Base-by-base conservation (phyloP, 2,113 vertebrate genomes). In the Coturnix japonica region DNA sequence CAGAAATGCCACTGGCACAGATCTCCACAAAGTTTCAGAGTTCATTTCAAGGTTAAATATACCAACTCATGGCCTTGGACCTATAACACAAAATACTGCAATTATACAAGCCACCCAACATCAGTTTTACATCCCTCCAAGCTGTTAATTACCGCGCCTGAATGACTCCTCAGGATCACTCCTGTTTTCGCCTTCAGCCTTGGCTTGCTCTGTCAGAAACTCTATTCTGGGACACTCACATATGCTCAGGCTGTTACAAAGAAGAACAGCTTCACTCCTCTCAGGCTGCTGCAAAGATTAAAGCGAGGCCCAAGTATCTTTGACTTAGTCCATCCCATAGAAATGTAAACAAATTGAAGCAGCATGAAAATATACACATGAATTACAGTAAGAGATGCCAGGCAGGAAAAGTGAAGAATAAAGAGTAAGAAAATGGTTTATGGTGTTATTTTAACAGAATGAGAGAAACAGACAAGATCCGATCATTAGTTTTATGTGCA, bases 211-310 rank as follows among this genome's bases (percentile, higher is more conserved):
- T 71, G 97, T 95, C 65, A 97, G 60, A 66, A 96, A 96, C 83
- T 97, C 96, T 71, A 98, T 97, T 95, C 97, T 97, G 66, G 96
- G 97, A 69, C 94, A 95, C 46, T 98, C 98, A 41, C 97, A 97
- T 60, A 97, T 90, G 79, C 95, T 98, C 73, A 98, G 77, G 73
- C 97, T 98, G 85, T 98, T 98, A 44, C 95, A 96, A 49, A 98
- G 97, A 60, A 95, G 85, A 65, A 99, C 95, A 31, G 96, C 97
- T 81, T 96, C 94, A 67, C 97, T 96, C 81, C 75, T 95, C 41
- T 95, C 95, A 51, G 93, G 44, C 9, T 74, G 54, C 97, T 99
- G 73, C 56, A 92, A 95, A 90, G 49, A 88, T 83, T 20, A 95
- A 94, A 91, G 44, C 28, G 91, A 89, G 25, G 19, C 21, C 11